Evolutionary conservation across 2,113 vertebrate species (phyloP).

Genomic region (Tenrec ecaudatus): DNA sequence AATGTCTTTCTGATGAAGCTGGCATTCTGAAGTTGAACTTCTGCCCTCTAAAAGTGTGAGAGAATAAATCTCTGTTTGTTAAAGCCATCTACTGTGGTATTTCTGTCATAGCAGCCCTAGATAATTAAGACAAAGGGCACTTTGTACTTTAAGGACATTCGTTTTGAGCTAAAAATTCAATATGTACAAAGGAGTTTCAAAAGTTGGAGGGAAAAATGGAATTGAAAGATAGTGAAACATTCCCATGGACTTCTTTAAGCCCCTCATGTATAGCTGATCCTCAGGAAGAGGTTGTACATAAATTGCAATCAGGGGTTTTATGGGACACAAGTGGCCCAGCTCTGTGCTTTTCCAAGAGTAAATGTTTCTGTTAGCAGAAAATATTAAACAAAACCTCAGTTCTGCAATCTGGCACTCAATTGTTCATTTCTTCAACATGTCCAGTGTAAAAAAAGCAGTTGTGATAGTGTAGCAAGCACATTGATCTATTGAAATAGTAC

Average conservation of each 20-base stretch:
- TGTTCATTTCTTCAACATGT: conserved; percentile 72
- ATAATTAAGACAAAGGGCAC: not conserved
- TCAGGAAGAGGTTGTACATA: not conserved
- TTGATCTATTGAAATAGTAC: conserved; percentile 64
- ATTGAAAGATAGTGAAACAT: too few relatives aligned
- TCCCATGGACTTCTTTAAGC: too few relatives aligned
- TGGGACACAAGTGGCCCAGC: not conserved
- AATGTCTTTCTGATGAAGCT: not conserved
- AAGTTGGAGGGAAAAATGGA: too few relatives aligned
- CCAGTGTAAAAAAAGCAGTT: conserved; percentile 12
- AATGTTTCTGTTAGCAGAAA: conserved; percentile 49
- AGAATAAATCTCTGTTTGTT: not conserved
- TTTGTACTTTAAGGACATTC: conserved; percentile 59
- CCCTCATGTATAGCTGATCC: conserved; percentile 11
- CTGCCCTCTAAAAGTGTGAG: not conserved
- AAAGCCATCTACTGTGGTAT: not conserved
- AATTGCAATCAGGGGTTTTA: conserved; percentile 33
- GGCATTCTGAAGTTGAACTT: not conserved
- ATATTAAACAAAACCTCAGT: conserved; percentile 64
- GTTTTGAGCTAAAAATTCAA: conserved; percentile 59
- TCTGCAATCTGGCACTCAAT: conserved; percentile 68
- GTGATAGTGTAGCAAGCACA: conserved; percentile 64
- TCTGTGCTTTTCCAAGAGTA: conserved; percentile 30
- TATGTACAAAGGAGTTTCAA: not conserved
- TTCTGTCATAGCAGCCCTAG: not conserved